These are phyloP conservation scores for Ranitomeya variabilis DNA, from an alignment of 2,113 vertebrate genomes.

Conservation along the genomic window DNA sequence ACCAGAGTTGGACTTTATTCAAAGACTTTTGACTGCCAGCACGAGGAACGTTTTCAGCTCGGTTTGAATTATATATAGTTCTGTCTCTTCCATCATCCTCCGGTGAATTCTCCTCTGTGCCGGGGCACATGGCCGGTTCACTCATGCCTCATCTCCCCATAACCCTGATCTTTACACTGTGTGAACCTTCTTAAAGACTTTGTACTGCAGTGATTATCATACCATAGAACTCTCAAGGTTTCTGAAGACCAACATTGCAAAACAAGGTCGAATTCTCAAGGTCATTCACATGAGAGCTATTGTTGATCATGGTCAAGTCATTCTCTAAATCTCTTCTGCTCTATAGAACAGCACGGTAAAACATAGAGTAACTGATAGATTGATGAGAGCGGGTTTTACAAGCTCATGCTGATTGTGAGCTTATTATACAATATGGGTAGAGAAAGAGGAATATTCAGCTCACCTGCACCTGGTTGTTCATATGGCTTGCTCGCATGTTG, in stretches of 20 bases:
- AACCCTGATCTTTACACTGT: background rate
- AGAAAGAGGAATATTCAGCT: no score
- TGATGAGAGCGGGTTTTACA: no score
- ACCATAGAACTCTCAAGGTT: background rate
- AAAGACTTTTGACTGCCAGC: conserved; percentile 13
- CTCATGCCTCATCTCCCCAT: background rate
- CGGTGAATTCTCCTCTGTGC: background rate
- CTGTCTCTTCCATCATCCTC: background rate
- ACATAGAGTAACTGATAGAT: no score
- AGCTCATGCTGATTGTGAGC: no score
- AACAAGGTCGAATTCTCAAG: background rate
- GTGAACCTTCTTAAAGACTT: background rate
- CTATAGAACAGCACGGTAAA: no score
- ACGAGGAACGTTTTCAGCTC: conserved; percentile 17
- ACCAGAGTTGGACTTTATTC: conserved; percentile 33
- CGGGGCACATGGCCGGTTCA: background rate
- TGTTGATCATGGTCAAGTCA: background rate
- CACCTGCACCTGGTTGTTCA: no score
- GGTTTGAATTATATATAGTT: conserved; percentile 31
- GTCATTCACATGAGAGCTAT: background rate
- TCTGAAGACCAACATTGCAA: background rate
- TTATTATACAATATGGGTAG: no score
- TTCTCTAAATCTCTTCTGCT: background rate
- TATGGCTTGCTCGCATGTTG: no score
- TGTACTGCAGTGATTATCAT: background rate